Percentiles rank a stretch among this genome's conserved stretches.
phyloP scores from a whole-genome alignment of 2,888 invertebrate genomes.

The Andrena flavipes region DNA sequence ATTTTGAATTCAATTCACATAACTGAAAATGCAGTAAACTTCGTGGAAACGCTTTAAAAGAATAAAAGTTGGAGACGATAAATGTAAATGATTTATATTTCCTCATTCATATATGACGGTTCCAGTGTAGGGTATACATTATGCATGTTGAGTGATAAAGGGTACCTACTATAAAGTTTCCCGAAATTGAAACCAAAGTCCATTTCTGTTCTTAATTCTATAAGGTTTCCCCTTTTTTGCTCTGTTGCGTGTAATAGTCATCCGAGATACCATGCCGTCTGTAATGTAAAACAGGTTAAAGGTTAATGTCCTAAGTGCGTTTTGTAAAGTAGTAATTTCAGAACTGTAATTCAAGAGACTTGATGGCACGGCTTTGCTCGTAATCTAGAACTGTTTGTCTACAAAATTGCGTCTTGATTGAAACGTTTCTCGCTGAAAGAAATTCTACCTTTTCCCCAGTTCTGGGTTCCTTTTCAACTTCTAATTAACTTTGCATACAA shows the following conservation, averaged over 20 bases:
- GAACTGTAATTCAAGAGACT: constrained; percentile 16
- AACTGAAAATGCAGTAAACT: too few relatives aligned
- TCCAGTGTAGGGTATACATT: not conserved
- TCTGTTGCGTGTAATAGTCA: not conserved
- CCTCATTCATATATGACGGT: too few relatives aligned
- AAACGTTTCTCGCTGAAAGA: constrained; percentile 40
- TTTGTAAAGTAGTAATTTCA: constrained; percentile 17
- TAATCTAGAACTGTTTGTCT: constrained; percentile 21
- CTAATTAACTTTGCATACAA: constrained; percentile 26
- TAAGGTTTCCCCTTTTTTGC: not conserved
- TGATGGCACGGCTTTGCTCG: not conserved
- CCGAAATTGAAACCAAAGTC: not conserved
- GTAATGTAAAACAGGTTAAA: not conserved
- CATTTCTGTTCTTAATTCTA: not conserved
- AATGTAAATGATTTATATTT: too few relatives aligned
- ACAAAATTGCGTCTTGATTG: constrained; percentile 42
- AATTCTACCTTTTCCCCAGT: not conserved
- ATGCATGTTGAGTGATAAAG: not conserved
- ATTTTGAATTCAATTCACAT: too few relatives aligned
- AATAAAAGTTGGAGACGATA: too few relatives aligned
- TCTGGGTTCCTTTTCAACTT: constrained; percentile 7
- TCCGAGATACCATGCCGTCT: not conserved
- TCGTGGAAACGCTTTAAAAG: too few relatives aligned
- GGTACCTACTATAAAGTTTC: not conserved
- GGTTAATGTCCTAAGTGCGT: constrained; percentile 11